Base-by-base conservation (phyloP, 2,888 invertebrate genomes). In the Athalia rosae region DNA sequence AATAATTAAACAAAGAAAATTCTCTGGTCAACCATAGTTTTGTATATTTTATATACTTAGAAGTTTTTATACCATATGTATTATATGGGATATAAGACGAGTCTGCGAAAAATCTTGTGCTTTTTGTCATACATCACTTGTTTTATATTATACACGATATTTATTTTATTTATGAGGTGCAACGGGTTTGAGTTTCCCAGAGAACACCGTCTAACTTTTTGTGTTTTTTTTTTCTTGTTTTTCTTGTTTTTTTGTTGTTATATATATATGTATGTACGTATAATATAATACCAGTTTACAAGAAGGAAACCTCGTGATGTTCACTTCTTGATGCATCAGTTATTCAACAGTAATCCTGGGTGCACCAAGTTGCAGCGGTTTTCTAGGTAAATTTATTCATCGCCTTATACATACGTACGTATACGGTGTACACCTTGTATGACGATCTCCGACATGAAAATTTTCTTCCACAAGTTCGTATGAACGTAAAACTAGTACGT, bases 281-380 rank as follows among this genome's bases (percentile, higher is more conserved):
- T n/a, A n/a, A 59, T 59, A 15, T n/a, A 13, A 63, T 63, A 63
- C 47, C 53, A 53, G 53, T 11, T 28, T 28, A 53, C n/a, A n/a
- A 4, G 53, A 53, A 53, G 8, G 53, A 11, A 53, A 11, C 53
- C n/a, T 53, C 13, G 11, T 8, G 47, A 66, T 66, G 47, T 66
- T 66, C 66, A 66, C 45, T 66, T 66, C 66, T 45, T 15, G 13
- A 66, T 48, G 48, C 66, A 66, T 66, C 66, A 66, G 66, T 66
- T 66, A 66, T 66, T 66, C 66, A 66, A 66, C 66, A 47, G 66
- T 66, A 66, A 66, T 66, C 66, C 66, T 53, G 28, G 28, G 28
- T 28, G 28, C 28, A 28, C 28, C 28, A 28, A 28, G 28, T 28
- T 28, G 66, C 15, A 9, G 47, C 45, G 47, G 66, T 45, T n/a